phyloP scores from a whole-genome alignment of 2,888 invertebrate species.

The Xestia sexstrigata region DNA sequence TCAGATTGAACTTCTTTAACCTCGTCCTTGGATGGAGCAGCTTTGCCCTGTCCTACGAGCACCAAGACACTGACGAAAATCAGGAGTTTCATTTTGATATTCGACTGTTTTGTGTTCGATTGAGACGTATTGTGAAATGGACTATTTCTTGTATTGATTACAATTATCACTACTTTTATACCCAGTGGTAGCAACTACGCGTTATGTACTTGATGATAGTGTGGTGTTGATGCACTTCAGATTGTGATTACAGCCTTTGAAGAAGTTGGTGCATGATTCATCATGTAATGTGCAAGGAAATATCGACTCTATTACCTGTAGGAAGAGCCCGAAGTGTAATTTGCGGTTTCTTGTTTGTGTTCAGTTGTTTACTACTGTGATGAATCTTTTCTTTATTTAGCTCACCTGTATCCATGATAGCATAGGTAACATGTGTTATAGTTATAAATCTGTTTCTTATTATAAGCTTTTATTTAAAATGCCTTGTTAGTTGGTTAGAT shows the following conservation, averaged over 20 bases:
- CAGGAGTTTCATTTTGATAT: conserved; percentile 46
- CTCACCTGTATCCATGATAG: neutral
- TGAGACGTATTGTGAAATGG: neutral
- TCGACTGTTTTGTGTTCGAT: conserved; percentile 33
- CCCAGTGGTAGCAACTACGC: neutral
- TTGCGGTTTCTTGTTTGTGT: neutral
- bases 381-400: conserved; percentile 25
- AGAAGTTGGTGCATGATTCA: conserved; percentile 3
- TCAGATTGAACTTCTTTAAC: neutral
- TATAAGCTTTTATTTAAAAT: neutral
- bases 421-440: neutral
- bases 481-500: neutral
- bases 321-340: neutral
- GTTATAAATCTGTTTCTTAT: neutral
- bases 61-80: conserved; percentile 36
- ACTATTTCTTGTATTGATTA: neutral
- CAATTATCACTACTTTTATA: conserved; percentile 46
- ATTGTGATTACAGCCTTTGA: conserved; percentile 13
- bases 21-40: conserved; percentile 20
- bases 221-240: conserved; percentile 19
- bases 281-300: neutral
- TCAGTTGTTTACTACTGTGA: conserved; percentile 13
- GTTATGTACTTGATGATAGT: conserved; percentile 19
- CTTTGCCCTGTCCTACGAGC: conserved; percentile 32
- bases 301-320: neutral